Evolutionary conservation across 1,140 invertebrate genomes (phyloP).

Genomic region (Lepidurus packardi): DNA sequence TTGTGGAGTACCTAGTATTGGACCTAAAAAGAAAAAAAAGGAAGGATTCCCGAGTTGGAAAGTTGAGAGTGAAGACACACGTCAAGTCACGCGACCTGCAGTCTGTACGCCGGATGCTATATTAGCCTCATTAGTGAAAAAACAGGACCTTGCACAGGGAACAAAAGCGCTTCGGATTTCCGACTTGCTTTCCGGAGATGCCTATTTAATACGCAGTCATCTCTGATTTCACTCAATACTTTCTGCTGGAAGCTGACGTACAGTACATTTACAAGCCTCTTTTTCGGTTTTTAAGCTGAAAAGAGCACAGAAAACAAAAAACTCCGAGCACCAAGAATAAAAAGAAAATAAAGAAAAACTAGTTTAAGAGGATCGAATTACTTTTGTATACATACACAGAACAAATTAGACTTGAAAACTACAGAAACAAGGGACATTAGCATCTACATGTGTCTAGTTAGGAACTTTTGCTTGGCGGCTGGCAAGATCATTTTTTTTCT

Average conservation of each 20-base stretch:
- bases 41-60: not conserved
- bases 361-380: not conserved
- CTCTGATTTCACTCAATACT: slow-evolving; percentile 15
- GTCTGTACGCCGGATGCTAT: slow-evolving; percentile 8
- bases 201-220: slow-evolving; percentile 4
- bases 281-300: not conserved
- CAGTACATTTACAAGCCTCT: not conserved
- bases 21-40: not conserved
- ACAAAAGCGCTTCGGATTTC: slow-evolving; percentile 21
- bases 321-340: not conserved
- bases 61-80: slow-evolving; percentile 13
- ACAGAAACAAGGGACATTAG: not conserved
- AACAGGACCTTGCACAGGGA: slow-evolving; percentile 17
- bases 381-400: not conserved
- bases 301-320: not conserved
- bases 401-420: not conserved
- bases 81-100: slow-evolving; percentile 12
- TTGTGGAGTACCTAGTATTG: too few relatives aligned
- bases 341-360: not conserved
- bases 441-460: slow-evolving; percentile 16
- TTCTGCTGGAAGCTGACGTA: not conserved
- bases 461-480: slow-evolving; percentile 20
- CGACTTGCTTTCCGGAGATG: slow-evolving; percentile 11
- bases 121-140: slow-evolving; percentile 22
- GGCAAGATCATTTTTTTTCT: not conserved